Base-by-base conservation (phyloP, 1,140 invertebrate genomes). In the Tetramorium parvispinum region DNA sequence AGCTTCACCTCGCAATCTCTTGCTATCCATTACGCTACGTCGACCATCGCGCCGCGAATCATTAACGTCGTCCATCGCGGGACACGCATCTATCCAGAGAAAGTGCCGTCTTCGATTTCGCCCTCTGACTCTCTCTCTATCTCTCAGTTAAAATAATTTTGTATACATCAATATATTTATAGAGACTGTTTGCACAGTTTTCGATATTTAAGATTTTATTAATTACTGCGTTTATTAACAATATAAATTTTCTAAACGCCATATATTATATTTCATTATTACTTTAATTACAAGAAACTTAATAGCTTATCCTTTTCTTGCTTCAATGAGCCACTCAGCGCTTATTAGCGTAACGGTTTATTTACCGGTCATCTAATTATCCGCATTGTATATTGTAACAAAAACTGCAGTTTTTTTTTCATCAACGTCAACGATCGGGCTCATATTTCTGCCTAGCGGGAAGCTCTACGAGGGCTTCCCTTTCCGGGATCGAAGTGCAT, bases 401-500 rank as follows among this genome's bases (percentile, higher is more conserved):
- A 61, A 89, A 85, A 87, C 89, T 85, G 59, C n/a, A 3, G 18
- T 8, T 76, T 43, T 88, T 77, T 89, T 88, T 86, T 66, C 79
- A 75, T 87, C 85, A 68, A 85, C 81, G 83, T 61, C 61, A 49
- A 16, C 37, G 82, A 91, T 88, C 71, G 61, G 82, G 63, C 24
- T 91, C 86, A 40, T 86, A 79, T 91, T 90, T 88, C 89, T 83
- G 76, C 73, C 73, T 81, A 68, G 77, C 85, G 89, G 83, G 86
- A 86, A 88, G 88, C 89, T 86, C 55, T 57, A 63, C 51, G 66
- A 90, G 27, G 51, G 88, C 82, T 90, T 88, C 86, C 73, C 70
- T 88, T 91, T 91, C 90, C 87, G 89, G 90, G 87, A 90, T 88
- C 89, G 87, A 83, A 91, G 68, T 82, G 86, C 87, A 81, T 55